Evolutionary conservation across 2,797 vertebrate species (phyloP).

Genomic region (Kryptolebias ocellatus): DNA sequence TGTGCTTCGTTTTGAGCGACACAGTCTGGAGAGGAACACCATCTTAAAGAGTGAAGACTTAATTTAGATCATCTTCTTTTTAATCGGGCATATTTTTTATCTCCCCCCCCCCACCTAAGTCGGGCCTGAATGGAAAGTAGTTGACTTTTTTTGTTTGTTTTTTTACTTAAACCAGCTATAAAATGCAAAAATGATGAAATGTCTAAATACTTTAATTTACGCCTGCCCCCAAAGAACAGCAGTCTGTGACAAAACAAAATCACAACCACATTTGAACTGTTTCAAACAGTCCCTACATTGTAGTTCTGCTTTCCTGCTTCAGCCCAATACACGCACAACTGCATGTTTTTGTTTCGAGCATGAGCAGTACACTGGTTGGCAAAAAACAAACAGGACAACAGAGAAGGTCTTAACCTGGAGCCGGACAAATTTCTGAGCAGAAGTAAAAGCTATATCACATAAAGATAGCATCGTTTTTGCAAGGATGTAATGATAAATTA

Average conservation of each 20-base stretch:
- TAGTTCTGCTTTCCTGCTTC: conserved; percentile 36
- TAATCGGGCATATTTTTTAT: conserved; percentile 1
- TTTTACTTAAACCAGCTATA: conserved; percentile 1
- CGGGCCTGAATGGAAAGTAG: conserved; percentile 29
- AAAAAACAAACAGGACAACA: no score
- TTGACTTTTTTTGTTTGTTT: conserved; percentile 26
- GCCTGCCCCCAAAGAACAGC: no score
- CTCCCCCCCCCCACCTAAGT: conserved; percentile 7
- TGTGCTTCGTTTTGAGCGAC: conserved; percentile 60
- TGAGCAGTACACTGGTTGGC: no score
- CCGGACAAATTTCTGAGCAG: no score
- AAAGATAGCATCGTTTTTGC: no score
- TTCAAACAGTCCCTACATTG: conserved; percentile 18
- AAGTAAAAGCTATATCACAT: no score
- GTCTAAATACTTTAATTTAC: no score
- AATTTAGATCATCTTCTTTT: conserved; percentile 23
- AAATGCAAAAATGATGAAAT: not conserved
- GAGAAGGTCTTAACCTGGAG: no score
- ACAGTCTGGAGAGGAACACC: conserved; percentile 53
- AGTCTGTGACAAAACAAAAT: no score
- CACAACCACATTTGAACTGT: conserved; percentile 26
- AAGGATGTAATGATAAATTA: no score
- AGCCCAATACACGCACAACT: not conserved
- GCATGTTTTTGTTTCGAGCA: no score
- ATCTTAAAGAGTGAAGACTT: conserved; percentile 28